These are phyloP conservation scores for Morone saxatilis DNA, from an alignment of 2,113 vertebrate species.

Conservation along the genomic window DNA sequence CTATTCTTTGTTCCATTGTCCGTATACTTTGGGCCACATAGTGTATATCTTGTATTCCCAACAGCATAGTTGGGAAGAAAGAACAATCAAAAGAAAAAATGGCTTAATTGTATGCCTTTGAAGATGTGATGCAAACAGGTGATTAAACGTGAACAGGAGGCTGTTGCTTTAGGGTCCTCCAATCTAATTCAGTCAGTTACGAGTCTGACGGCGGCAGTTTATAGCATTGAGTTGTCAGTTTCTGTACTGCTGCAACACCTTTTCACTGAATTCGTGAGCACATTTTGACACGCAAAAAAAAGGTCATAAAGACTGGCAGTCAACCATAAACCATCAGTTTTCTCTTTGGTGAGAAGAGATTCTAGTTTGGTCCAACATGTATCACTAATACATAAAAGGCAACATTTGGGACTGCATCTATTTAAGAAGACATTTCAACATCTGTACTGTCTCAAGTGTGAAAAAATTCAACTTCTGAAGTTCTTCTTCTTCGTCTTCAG, in stretches of 20 bases:
- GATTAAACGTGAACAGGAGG: not conserved
- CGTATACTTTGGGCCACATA: too few relatives aligned
- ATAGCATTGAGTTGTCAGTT: not conserved
- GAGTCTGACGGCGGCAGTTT: not conserved
- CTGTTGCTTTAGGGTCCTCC: constrained; percentile 4
- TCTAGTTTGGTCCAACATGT: not conserved
- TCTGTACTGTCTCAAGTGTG: constrained; percentile 16
- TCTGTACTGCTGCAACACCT: not conserved
- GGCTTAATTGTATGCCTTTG: not conserved
- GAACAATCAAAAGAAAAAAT: not conserved
- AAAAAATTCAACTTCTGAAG: constrained; percentile 1
- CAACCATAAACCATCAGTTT: not conserved
- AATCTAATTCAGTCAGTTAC: not conserved
- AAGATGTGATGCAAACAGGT: constrained; percentile 3
- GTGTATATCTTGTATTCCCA: not conserved
- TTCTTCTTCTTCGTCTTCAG: not conserved
- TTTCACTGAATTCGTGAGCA: constrained; percentile 11
- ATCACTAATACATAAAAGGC: constrained; percentile 13
- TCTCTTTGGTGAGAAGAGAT: not conserved
- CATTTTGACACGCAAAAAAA: not conserved
- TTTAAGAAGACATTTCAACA: constrained; percentile 15
- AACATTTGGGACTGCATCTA: constrained; percentile 21
- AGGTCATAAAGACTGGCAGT: not conserved
- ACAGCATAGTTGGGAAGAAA: not conserved
- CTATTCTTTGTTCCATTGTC: too few relatives aligned